Percentiles rank a stretch among this genome's conserved stretches.
phyloP scores from a whole-genome alignment of 1,140 invertebrate genomes.

The Hypsibius dujardini region DNA sequence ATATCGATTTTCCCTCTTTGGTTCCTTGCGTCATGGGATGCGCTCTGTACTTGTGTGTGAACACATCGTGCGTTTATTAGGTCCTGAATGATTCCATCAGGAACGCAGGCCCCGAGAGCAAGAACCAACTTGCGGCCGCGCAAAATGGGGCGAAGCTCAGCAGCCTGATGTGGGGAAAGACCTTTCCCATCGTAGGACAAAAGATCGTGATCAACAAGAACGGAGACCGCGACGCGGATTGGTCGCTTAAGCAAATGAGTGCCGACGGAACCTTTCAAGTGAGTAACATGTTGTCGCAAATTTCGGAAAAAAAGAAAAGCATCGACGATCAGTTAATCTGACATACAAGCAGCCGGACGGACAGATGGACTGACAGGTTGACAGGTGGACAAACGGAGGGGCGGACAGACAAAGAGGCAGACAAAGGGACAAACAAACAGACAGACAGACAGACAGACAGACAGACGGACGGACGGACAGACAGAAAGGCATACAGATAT shows the following conservation, averaged over 20 bases:
- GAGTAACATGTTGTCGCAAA: too few species aligned
- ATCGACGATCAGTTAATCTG: too few species aligned
- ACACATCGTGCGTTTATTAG: neutral
- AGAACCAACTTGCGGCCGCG: too few species aligned
- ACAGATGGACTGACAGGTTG: too few species aligned
- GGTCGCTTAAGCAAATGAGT: conserved; percentile 13
- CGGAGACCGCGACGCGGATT: conserved; percentile 12
- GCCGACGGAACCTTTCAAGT: neutral
- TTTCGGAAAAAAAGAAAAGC: too few species aligned
- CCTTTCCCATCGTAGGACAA: neutral
- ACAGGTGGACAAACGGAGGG: too few species aligned
- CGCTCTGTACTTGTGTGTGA: neutral
- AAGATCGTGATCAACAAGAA: neutral
- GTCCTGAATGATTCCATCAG: neutral
- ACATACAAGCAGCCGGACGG: too few species aligned
- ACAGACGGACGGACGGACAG: too few species aligned
- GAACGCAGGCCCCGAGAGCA: neutral
- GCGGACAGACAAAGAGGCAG: too few species aligned
- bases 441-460: too few species aligned
- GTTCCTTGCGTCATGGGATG: neutral
- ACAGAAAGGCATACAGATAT: too few species aligned
- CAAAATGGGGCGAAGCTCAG: neutral
- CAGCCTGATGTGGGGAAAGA: conserved; percentile 1
- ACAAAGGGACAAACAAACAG: too few species aligned
- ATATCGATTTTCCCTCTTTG: neutral